Conservation (phyloP, 1,140 invertebrate genomes). For the Caenorhabditis inopinata region DNA sequence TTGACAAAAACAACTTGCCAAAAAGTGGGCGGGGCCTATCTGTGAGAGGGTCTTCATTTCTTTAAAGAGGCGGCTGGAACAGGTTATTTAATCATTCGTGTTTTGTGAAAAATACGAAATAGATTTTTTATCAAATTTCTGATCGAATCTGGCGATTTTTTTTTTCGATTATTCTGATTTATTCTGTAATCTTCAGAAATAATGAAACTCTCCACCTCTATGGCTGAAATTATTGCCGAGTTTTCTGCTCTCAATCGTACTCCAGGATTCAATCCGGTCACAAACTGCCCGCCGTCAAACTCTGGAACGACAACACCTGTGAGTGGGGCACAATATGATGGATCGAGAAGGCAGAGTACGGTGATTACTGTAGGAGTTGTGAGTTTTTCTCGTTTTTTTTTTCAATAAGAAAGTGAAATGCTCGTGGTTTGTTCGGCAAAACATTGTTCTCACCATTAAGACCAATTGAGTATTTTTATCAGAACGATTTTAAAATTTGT, state of each 20-base stretch:
- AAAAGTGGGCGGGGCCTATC: too few relatives aligned
- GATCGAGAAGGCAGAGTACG: neutral
- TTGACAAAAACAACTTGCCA: too few relatives aligned
- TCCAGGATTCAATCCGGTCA: neutral
- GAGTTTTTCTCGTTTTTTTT: neutral
- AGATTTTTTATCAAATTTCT: too few relatives aligned
- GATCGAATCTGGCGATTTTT: neutral
- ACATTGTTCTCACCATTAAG: too few relatives aligned
- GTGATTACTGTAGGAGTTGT: slow-evolving; percentile 18
- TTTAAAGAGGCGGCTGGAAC: too few relatives aligned
- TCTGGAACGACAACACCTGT: neutral
- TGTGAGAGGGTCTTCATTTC: too few relatives aligned
- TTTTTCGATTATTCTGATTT: too few relatives aligned
- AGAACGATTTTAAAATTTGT: too few relatives aligned
- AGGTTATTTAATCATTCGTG: too few relatives aligned
- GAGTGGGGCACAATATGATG: neutral
- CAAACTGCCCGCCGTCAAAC: neutral
- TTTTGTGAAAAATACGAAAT: neutral
- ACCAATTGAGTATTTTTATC: too few relatives aligned
- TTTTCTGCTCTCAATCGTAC: neutral
- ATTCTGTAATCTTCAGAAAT: neutral
- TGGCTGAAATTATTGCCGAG: neutral
- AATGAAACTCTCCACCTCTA: slow-evolving; percentile 1
- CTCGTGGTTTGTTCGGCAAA: too few relatives aligned
- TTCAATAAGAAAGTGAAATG: too few relatives aligned